Evolutionary conservation across 2,888 invertebrate genomes (phyloP).

Genomic region (Chromoteleia sp.): DNA sequence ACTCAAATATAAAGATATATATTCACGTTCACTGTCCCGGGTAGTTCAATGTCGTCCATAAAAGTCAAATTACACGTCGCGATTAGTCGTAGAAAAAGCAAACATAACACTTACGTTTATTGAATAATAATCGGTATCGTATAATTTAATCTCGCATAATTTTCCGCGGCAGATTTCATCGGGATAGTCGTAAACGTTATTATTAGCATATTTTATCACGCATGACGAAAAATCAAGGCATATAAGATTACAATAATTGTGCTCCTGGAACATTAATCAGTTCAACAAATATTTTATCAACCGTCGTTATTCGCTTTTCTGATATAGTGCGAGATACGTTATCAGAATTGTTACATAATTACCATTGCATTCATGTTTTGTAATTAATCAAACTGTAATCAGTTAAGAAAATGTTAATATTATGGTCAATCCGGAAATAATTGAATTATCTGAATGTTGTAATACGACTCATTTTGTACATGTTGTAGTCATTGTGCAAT

Average conservation of each 20-base stretch:
- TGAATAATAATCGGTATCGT: conserved; percentile 17
- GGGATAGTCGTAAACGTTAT: not conserved
- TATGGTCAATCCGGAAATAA: not conserved
- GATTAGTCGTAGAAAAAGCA: conserved; percentile 1
- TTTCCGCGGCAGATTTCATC: too few relatives aligned
- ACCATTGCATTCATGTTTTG: conserved; percentile 9
- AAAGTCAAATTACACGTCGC: conserved; percentile 17
- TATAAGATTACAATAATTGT: conserved; percentile 19
- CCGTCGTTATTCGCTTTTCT: conserved; percentile 14
- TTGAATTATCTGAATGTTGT: not conserved
- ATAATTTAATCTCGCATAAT: not conserved
- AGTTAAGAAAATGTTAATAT: conserved; percentile 14
- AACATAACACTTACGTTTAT: conserved; percentile 1
- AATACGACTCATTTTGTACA: too few relatives aligned
- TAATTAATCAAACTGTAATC: conserved; percentile 14
- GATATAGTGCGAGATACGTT: conserved; percentile 20
- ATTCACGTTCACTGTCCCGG: conserved; percentile 19
- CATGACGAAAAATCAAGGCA: conserved; percentile 2
- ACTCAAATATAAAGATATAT: conserved; percentile 15
- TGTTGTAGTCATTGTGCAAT: too few relatives aligned
- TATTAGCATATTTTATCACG: conserved; percentile 5
- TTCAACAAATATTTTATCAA: conserved; percentile 30
- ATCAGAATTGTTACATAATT: conserved; percentile 9
- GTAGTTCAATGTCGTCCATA: conserved; percentile 29
- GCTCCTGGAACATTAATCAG: conserved; percentile 2